Evolutionary conservation across 2,113 vertebrate genomes (phyloP), one percentile per base, ranked within the genome.

Genomic region (Mellivora capensis): DNA sequence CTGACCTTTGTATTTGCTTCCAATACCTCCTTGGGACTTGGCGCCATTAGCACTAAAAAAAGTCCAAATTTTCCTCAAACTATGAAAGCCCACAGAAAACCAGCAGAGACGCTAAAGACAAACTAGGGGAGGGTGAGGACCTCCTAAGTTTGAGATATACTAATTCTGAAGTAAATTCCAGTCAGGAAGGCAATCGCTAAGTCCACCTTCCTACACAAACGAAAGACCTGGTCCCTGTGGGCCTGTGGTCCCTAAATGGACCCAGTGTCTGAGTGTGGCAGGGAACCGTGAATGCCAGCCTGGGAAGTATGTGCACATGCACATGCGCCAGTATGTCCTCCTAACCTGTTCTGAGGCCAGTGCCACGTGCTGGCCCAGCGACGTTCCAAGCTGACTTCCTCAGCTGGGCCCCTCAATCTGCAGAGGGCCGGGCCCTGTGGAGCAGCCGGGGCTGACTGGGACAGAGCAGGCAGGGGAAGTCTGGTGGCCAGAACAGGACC

Each of bases 211-310:
- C 6, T 12, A 39, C 5, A 11, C 25, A 76, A 42, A 52, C 6
- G 25, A 15, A 62, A 52, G 2, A 4, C 27, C 12, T 80, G n/a
- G 47, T n/a, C 12, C 31, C 61, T 1, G 1, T 20, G 86, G 61
- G 42, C n/a, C 47, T 13, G 7, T 5, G 39, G 79, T 61, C 74
- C 83, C 76, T 20, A 13, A 18, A 52, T 5, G 10, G 64, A 17
- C 29, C 29, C 0, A 15, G 17, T 0, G 1, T 7, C 37, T 4
- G 7, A 34, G 37, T 12, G 37, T 2, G 29, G 13, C 49, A 91
- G 37, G n/a, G 44, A 21, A 18, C 31, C 0, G 6, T 10, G 6
- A n/a, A 37, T 6, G 29, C 5, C 31, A 9, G 42, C 4, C 34
- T 29, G 27, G 76, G 61, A 54, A 2, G 1, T 0, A 13, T 47